Evolutionary conservation across 2,888 invertebrate species (phyloP).

Genomic region (Branchinecta sandiegonensis): DNA sequence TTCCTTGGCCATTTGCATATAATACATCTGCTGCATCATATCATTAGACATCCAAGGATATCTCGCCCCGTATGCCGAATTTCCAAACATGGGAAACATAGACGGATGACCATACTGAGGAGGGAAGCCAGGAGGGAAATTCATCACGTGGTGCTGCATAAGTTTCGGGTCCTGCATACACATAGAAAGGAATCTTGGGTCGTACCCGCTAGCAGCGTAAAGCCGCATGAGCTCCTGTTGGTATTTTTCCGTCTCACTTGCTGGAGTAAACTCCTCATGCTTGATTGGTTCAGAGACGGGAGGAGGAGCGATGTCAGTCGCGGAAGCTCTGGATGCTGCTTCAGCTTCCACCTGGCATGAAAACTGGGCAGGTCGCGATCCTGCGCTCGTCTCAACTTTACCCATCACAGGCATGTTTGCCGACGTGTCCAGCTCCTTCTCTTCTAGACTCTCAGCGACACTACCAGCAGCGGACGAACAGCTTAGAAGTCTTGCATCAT

Average conservation of each 20-base stretch:
- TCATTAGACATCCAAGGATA: slow-evolving; percentile 5
- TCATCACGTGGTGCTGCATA: background rate
- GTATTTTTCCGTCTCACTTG: slow-evolving; percentile 6
- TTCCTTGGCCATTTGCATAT: slow-evolving; percentile 5
- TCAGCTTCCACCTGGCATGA: slow-evolving; percentile 2
- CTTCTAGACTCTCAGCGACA: background rate
- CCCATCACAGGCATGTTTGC: background rate
- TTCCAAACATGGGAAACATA: background rate
- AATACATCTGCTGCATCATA: slow-evolving; percentile 14
- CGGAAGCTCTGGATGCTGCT: background rate
- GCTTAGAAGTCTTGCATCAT: background rate
- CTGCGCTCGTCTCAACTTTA: background rate
- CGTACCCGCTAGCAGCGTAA: background rate
- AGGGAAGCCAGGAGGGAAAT: background rate
- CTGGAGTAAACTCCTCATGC: background rate
- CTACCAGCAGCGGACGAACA: background rate
- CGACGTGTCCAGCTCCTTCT: background rate
- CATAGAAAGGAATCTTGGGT: background rate
- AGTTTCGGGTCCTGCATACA: slow-evolving; percentile 9
- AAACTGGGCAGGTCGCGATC: background rate
- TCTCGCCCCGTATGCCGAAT: background rate
- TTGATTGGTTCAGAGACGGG: background rate
- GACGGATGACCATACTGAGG: background rate
- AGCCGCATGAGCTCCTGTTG: slow-evolving; percentile 3
- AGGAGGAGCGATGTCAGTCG: background rate